These are phyloP conservation scores for Scaptomyza montana DNA, from an alignment of 1,140 invertebrate genomes.

Conservation along the genomic window DNA sequence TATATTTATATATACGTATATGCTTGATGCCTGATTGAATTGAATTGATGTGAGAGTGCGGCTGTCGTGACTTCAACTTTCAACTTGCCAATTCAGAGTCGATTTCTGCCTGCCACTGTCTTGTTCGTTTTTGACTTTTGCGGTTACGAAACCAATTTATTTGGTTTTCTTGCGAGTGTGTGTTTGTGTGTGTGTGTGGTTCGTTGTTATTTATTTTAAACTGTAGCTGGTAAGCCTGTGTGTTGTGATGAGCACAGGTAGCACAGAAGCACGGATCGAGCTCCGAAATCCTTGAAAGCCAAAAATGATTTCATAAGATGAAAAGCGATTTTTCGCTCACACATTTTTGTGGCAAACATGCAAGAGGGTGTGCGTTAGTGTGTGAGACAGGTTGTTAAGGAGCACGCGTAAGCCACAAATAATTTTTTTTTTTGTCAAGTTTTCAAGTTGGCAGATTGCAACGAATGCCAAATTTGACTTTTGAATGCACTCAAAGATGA, in stretches of 20 bases:
- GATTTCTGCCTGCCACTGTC: slow-evolving; percentile 22
- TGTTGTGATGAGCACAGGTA: slow-evolving; percentile 23
- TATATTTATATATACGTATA: slow-evolving; percentile 54
- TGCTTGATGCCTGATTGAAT: slow-evolving; percentile 82
- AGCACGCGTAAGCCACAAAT: slow-evolving; percentile 33
- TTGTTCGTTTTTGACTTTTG: slow-evolving; percentile 71
- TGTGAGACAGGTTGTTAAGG: background rate
- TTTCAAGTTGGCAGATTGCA: slow-evolving; percentile 53
- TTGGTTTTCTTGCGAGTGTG: slow-evolving; percentile 51
- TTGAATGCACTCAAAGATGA: slow-evolving; percentile 27
- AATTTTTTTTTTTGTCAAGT: slow-evolving; percentile 49
- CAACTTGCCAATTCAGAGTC: slow-evolving; percentile 17
- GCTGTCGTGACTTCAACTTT: slow-evolving; percentile 38
- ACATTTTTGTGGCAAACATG: slow-evolving; percentile 44
- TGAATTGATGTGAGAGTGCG: slow-evolving; percentile 75
- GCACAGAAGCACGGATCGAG: slow-evolving; percentile 2
- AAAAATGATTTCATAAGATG: slow-evolving; percentile 78
- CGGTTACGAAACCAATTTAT: slow-evolving; percentile 83
- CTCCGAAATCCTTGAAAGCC: slow-evolving; percentile 66
- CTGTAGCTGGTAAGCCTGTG: slow-evolving; percentile 50
- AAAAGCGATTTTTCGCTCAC: slow-evolving; percentile 65
- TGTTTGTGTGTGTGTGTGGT: slow-evolving; percentile 22
- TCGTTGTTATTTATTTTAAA: slow-evolving; percentile 80
- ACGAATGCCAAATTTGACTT: slow-evolving; percentile 25
- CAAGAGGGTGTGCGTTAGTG: background rate